Evolutionary conservation across 2,797 vertebrate species (phyloP), one percentile per base, ranked within the genome.

Genomic region (Tapirus indicus): DNA sequence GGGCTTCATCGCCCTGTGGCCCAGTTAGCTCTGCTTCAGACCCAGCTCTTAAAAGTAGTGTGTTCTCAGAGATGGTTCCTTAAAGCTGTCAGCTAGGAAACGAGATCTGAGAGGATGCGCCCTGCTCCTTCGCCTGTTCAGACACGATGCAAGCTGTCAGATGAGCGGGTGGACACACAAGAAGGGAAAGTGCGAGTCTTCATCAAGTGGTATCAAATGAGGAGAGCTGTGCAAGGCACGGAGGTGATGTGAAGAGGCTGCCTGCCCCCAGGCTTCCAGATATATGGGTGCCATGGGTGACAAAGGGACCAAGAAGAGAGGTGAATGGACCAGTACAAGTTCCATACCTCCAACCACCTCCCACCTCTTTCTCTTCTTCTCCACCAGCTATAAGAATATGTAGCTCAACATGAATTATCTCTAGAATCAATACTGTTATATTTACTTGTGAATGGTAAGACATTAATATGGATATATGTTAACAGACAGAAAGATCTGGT

Each of bases 371-470:
- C 66, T 8, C 38, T 75, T 58, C 32, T 94, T 32, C 25, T 58
- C 80, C 23, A 47, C 72, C 23, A 38, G n/a, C 52, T 74, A 41
- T 56, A 71, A 58, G 16, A 23, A 47, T 8, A 17, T 4, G 25
- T 52, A 32, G n/a, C n/a, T 66, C 35, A 4, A 14, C 21, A 2
- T 54, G 29, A n/a, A 49, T 23, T n/a, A 1, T 78, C 54, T 88
- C 35, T 23, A 49, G 56, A 74, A 54, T 83, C 21, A 64, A 7
- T 66, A 21, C 60, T 32, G 44, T 79, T 52, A 21, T 17, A 44
- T 94, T 75, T 89, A 18, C 78, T 25, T n/a, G 27, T 93, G 80
- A 80, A 87, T 60, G n/a, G 38, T 56, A 54, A 6, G 11, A 49
- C 21, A 32, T 88, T 38, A 47, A 21, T n/a, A 14, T 88, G 71